Evolutionary conservation across 2,113 vertebrate species (phyloP), one percentile per base, ranked within the genome.

Genomic region (Neolamprologus cancellatus): DNA sequence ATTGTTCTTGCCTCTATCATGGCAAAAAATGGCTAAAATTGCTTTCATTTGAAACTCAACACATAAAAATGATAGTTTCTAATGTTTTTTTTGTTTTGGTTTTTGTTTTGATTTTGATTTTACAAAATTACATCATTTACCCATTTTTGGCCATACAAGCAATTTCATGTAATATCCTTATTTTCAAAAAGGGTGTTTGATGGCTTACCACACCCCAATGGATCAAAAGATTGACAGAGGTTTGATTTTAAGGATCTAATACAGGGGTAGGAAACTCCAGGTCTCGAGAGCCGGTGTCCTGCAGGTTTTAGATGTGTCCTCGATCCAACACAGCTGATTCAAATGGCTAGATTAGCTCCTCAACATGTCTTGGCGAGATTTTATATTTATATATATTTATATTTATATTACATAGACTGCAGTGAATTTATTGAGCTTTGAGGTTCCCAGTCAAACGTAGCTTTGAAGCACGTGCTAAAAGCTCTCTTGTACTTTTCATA

Each of bases 1-100:
- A 52, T 52, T 52, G 50, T 52, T 52, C 5, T 52, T 52, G 50
- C 50, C 9, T 52, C 50, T 52, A 52, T 20, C 5, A 3, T 52
- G 18, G 18, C 50, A 52, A 52, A 52, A 52, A 52, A 20, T 52
- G 0, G 1, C 50, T 52, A 11, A 52, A 52, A 52, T 52, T 20
- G 50, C 18, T 52, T 52, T 52, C 4, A 52, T n/a, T 52, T 0
- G 0, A 20, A 52, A 52, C 50, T n/a, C 48, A 52, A 52, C 9
- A 52, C 50, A 10, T 52, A 52, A 52, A 52, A 52, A 52, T 52
- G 0, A 52, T 20, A 2, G 8, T 20, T 52, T 11, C 11, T 52
- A 52, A 52, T 52, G 50, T 0, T 5, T 6, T 6, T 9, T 52
- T 50, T 0, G 6, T 6, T 44, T 44, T 44, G 2, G 0, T 5